These are phyloP conservation scores for Zapus hudsonius DNA, from an alignment of 2,113 vertebrate species.

Conservation along the genomic window DNA sequence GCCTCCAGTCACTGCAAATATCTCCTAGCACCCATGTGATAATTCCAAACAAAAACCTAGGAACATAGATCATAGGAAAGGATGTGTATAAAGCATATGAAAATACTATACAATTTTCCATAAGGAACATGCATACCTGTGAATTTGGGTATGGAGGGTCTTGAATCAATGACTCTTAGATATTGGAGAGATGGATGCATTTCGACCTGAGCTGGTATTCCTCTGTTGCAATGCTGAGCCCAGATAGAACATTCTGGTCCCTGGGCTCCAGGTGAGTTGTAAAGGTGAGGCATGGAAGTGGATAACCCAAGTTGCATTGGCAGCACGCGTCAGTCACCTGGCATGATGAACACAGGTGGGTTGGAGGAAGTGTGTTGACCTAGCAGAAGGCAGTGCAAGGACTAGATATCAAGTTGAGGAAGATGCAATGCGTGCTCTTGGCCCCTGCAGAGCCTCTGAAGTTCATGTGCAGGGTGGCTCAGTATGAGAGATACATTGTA, in stretches of 20 bases:
- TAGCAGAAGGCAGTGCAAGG: not conserved
- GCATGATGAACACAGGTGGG: not conserved
- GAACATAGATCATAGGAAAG: not conserved
- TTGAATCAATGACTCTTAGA: not conserved
- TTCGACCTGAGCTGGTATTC: not conserved
- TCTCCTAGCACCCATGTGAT: too few species aligned
- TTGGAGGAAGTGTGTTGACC: not conserved
- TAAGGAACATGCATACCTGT: not conserved
- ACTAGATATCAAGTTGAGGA: not conserved
- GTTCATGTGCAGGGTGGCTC: not conserved
- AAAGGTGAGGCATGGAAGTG: not conserved
- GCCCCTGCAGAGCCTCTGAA: not conserved
- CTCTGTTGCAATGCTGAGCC: not conserved
- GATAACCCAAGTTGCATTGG: not conserved
- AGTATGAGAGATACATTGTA: not conserved
- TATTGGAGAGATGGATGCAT: not conserved
- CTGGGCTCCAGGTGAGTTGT: not conserved
- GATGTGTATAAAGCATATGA: not conserved
- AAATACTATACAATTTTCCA: not conserved
- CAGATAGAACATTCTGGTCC: accelerated
- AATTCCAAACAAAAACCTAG: too few species aligned
- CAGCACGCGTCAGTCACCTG: not conserved
- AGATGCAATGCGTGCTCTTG: not conserved
- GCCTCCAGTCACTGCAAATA: too few species aligned
- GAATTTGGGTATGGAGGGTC: not conserved